Base-by-base conservation (phyloP, 2,113 vertebrate genomes). In the Crotalus horridus region DNA sequence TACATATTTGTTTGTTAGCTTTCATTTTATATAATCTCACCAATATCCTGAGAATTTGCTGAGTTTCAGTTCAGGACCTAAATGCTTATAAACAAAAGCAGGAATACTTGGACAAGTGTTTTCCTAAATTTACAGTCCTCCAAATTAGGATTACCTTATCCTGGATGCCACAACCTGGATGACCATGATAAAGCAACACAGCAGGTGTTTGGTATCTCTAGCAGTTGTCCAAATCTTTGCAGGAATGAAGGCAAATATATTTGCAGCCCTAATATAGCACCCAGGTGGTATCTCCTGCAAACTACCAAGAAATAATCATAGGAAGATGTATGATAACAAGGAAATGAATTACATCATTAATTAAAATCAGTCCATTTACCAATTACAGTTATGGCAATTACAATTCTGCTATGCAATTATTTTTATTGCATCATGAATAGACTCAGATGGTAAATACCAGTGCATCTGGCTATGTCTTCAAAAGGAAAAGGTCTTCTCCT, bases 1-100 rank as follows among this genome's bases (percentile, higher is more conserved):
- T 95, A 97, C 92, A 94, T 96, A 88, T 61, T 95, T 97, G 91
- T 94, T 95, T 96, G 95, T 94, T 96, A 94, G 85, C 90, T 92
- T 96, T 96, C 23, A 4, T 95, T 96, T 59, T 95, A 95, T 95
- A 96, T 96, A 86, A 95, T 96, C 93, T 95, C 89, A 58, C 87
- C 92, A 94, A 94, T 87, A 95, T 95, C 87, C 89, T 95, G 6
- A 39, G 87, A 89, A 46, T 69, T 94, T 96, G 90, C 94, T 94
- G 93, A 96, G 90, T 93, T 96, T 93, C 93, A 95, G 85, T 95
- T 92, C 94, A 95, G 94, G 94, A 96, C 85, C 93, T 95, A 96
- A 97, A 92, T 95, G 95, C 55, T 56, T 56, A 17, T 20, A 56
- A 96, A 95, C 87, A 96, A 92, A 94, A 95, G 94, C 87, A 94